Percentiles rank a stretch among this genome's conserved stretches.
Conservation (phyloP, 2,888 invertebrate genomes). For the Andrena trimmerana region DNA sequence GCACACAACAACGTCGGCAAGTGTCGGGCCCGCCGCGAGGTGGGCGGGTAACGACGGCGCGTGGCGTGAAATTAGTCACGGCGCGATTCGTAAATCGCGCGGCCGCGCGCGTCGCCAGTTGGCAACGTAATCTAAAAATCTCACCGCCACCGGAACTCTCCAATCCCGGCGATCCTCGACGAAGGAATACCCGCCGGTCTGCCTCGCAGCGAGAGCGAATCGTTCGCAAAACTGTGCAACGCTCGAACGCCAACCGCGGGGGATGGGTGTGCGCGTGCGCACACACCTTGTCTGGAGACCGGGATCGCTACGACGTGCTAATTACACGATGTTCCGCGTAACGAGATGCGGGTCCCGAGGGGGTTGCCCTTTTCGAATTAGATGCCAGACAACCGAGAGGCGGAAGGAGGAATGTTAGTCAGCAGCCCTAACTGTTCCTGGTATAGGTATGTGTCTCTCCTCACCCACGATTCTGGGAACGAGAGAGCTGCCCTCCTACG, state of each 20-base stretch:
- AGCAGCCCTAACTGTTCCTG: slow-evolving; percentile 65
- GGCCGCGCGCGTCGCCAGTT: not conserved
- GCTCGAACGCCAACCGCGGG: slow-evolving; percentile 19
- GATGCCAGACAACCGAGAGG: slow-evolving; percentile 68
- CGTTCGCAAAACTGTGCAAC: slow-evolving; percentile 43
- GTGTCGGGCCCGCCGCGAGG: no score
- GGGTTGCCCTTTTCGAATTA: slow-evolving; percentile 74
- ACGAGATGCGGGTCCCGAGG: slow-evolving; percentile 82
- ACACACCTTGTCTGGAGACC: slow-evolving; percentile 49
- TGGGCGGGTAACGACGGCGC: not conserved
- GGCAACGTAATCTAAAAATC: not conserved
- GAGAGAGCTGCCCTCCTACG: slow-evolving; percentile 2
- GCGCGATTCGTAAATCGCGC: slow-evolving; percentile 19
- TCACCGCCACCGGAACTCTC: slow-evolving; percentile 25
- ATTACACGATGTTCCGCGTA: slow-evolving; percentile 83
- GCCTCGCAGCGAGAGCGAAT: slow-evolving; percentile 42
- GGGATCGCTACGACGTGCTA: slow-evolving; percentile 82
- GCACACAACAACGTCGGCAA: not conserved
- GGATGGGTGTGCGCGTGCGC: slow-evolving; percentile 31
- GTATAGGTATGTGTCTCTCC: slow-evolving; percentile 40
- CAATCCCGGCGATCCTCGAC: slow-evolving; percentile 27
- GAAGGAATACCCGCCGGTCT: slow-evolving; percentile 15
- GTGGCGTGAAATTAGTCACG: slow-evolving; percentile 30
- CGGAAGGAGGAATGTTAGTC: slow-evolving; percentile 67
- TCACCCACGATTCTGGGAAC: not conserved